phyloP scores from a whole-genome alignment of 2,113 vertebrate species.

The Zootoca vivipara region DNA sequence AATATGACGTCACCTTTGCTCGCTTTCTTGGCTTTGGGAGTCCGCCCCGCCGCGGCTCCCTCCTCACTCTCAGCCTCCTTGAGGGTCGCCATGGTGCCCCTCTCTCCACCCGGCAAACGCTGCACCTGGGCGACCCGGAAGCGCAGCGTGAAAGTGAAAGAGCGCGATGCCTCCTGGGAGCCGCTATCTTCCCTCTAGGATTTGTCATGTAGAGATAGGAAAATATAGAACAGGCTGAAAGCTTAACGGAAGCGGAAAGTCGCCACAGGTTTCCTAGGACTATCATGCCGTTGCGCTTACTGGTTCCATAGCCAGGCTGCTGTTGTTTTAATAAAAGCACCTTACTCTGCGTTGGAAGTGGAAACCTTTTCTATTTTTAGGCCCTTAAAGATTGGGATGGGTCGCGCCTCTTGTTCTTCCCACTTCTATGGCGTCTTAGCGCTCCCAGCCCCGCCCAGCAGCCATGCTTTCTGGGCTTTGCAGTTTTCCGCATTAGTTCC shows the following conservation, averaged over 20 bases:
- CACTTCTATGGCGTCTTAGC: neutral
- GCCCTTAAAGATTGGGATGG: no score
- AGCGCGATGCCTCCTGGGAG: constrained; percentile 17
- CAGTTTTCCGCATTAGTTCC: neutral
- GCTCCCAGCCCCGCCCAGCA: no score
- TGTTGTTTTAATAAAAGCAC: no score
- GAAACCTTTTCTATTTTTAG: neutral
- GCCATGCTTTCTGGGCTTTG: neutral
- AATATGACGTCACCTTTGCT: neutral
- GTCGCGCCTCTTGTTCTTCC: neutral
- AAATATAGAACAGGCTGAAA: no score
- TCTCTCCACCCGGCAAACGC: neutral
- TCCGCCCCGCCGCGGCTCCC: rapidly evolving
- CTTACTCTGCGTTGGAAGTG: neutral
- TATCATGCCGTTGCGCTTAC: neutral
- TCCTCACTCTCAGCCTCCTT: rapidly evolving
- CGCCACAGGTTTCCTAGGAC: neutral
- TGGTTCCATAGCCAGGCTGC: no score
- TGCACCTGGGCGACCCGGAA: neutral
- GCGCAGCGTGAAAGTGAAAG: neutral
- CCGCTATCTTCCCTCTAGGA: constrained; percentile 8
- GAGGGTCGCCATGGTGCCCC: constrained; percentile 40
- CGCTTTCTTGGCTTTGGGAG: constrained; percentile 21
- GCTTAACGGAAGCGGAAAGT: neutral
- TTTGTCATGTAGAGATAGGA: neutral